A percentile compares a stretch with the other conserved stretches of the same genome.
phyloP scores from a whole-genome alignment of 2,797 vertebrate species.

The Chloroceryle inda region DNA sequence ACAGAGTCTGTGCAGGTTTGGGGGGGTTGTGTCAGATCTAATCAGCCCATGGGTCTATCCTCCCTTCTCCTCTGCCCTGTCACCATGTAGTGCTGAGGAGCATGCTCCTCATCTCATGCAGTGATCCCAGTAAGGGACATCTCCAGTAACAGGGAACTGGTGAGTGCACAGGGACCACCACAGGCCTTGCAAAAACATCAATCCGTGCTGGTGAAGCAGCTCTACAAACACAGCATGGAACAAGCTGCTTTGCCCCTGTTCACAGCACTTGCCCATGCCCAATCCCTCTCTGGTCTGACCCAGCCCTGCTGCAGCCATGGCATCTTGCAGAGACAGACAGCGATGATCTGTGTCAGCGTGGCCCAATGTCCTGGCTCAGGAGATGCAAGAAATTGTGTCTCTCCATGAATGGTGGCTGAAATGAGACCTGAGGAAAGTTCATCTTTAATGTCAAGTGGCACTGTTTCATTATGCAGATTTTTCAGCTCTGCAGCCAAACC shows the following conservation, averaged over 20 bases:
- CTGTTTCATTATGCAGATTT: neutral
- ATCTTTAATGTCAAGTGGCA: conserved; percentile 21
- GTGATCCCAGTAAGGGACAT: neutral
- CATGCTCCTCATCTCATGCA: neutral
- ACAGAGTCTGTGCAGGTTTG: neutral
- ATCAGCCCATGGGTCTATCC: rapidly evolving
- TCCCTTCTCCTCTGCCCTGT: neutral
- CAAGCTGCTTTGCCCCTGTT: neutral
- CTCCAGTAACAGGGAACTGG: rapidly evolving
- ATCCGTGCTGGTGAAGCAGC: neutral
- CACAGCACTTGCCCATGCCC: rapidly evolving
- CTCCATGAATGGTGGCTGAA: neutral
- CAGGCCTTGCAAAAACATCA: rapidly evolving
- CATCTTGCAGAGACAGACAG: neutral
- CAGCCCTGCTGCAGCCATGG: neutral
- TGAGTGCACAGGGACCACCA: neutral
- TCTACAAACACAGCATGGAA: rapidly evolving
- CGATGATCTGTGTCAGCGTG: neutral
- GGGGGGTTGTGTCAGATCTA: neutral
- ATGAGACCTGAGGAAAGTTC: neutral
- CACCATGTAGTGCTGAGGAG: rapidly evolving
- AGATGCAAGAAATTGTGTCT: neutral
- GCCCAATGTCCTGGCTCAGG: rapidly evolving
- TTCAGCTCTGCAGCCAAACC: conserved; percentile 41
- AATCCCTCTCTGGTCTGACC: rapidly evolving